Percentiles rank a stretch among this genome's conserved stretches.
phyloP scores from a whole-genome alignment of 2,113 vertebrate genomes.

The Macquaria ambigua region DNA sequence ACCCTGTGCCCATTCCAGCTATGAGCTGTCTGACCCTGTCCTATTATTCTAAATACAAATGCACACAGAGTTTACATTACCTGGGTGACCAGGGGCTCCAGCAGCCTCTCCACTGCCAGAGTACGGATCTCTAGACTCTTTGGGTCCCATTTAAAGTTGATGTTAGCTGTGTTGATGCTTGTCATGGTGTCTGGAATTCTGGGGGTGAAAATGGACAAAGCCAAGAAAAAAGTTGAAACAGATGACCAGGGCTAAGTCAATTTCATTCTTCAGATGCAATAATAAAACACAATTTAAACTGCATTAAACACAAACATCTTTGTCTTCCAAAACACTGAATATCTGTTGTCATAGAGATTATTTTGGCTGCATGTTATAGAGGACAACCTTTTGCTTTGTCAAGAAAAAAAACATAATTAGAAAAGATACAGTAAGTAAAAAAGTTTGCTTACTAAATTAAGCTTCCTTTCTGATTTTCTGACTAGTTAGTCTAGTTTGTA shows the following conservation, averaged over 20 bases:
- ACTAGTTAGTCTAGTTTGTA: background rate
- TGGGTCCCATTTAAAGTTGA: constrained; percentile 99
- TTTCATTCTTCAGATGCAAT: background rate
- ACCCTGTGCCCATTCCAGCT: background rate
- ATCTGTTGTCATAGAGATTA: background rate
- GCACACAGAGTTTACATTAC: constrained; percentile 75
- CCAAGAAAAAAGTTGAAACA: background rate
- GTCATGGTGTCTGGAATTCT: constrained; percentile 87
- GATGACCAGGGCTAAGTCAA: background rate
- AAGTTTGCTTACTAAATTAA: background rate
- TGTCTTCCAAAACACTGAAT: background rate
- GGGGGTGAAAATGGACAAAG: background rate
- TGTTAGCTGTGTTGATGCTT: constrained; percentile 91
- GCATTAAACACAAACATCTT: background rate
- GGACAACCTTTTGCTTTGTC: background rate
- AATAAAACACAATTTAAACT: constrained; percentile 7
- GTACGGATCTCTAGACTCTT: constrained; percentile 99
- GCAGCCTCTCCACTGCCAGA: constrained; percentile 94
- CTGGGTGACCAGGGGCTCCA: constrained; percentile 98
- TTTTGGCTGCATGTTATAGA: background rate
- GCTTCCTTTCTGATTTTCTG: constrained; percentile 17
- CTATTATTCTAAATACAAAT: background rate
- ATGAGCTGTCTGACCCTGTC: background rate
- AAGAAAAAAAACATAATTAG: background rate
- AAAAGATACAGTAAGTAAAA: background rate